These are phyloP conservation scores for Scolopax bukidnonensis DNA, from an alignment of 2,797 vertebrate species.

Conservation along the genomic window DNA sequence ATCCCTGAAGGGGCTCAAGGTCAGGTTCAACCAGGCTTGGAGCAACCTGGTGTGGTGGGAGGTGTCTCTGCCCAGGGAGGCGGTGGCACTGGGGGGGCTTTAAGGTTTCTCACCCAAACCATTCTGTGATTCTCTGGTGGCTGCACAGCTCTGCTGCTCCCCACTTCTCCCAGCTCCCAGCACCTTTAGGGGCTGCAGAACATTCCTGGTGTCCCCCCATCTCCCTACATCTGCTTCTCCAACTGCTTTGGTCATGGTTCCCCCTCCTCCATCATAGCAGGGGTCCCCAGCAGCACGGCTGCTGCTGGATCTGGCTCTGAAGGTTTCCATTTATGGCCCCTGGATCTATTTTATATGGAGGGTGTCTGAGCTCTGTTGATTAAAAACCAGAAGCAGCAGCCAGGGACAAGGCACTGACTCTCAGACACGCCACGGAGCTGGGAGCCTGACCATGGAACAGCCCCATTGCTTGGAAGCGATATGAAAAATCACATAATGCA, in stretches of 20 bases:
- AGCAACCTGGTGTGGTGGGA: background rate
- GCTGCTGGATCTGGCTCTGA: background rate
- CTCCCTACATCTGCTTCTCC: background rate
- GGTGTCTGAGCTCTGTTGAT: background rate
- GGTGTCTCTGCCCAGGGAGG: background rate
- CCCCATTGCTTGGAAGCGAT: background rate
- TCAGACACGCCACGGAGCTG: background rate
- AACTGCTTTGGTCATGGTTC: background rate
- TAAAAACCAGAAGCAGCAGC: background rate
- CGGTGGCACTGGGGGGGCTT: background rate
- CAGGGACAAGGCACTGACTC: background rate
- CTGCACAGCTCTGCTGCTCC: background rate
- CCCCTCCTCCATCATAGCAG: background rate
- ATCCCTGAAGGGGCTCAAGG: background rate
- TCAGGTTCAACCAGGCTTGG: background rate
- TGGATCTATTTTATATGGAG: background rate
- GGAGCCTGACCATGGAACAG: background rate
- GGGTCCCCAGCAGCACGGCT: background rate
- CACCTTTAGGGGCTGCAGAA: background rate
- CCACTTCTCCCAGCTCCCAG: background rate
- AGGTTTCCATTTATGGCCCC: background rate
- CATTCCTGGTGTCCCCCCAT: background rate
- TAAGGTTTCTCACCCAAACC: background rate
- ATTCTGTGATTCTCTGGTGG: background rate
- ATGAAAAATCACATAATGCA: background rate